Percentiles rank a stretch among this genome's conserved stretches.
These are phyloP conservation scores for Amblyjoppa fuscipennis DNA, from an alignment of 2,888 invertebrate genomes.

Conservation along the genomic window DNA sequence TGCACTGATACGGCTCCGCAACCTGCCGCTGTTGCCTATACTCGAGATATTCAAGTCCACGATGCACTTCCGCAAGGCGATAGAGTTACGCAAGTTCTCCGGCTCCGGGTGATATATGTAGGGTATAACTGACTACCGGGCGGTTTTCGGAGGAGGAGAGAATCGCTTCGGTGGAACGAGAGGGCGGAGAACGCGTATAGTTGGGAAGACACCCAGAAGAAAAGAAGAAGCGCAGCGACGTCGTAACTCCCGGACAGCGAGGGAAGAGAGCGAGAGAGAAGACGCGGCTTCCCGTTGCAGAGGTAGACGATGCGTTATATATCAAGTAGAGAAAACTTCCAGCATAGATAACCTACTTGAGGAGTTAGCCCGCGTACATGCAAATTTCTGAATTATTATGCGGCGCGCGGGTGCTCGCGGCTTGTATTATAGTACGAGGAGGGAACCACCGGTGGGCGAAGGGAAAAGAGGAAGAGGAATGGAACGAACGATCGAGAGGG, in stretches of 20 bases:
- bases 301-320: conserved; percentile 70
- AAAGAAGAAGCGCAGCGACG: conserved; percentile 65
- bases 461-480: conserved; percentile 13
- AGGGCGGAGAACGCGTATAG: conserved; percentile 26
- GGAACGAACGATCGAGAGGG: conserved; percentile 16
- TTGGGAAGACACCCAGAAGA: conserved; percentile 22
- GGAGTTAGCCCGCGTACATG: conserved; percentile 85
- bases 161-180: conserved; percentile 14
- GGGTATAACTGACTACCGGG: conserved; percentile 46
- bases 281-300: conserved; percentile 34
- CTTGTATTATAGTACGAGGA: conserved; percentile 64
- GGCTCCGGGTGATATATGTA: conserved; percentile 50
- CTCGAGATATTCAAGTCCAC: conserved; percentile 47
- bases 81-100: conserved; percentile 64
- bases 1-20: conserved; percentile 17
- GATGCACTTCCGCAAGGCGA: conserved; percentile 56
- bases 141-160: conserved; percentile 12
- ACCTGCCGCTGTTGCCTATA: not conserved
- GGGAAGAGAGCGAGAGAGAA: conserved; percentile 27
- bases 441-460: conserved; percentile 30
- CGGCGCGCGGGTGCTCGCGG: conserved; percentile 65
- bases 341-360: conserved; percentile 85
- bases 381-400: conserved; percentile 85
- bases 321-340: conserved; percentile 80
- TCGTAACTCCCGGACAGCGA: conserved; percentile 49